Conservation (phyloP, 2,113 vertebrate genomes). For the Coturnix japonica region DNA sequence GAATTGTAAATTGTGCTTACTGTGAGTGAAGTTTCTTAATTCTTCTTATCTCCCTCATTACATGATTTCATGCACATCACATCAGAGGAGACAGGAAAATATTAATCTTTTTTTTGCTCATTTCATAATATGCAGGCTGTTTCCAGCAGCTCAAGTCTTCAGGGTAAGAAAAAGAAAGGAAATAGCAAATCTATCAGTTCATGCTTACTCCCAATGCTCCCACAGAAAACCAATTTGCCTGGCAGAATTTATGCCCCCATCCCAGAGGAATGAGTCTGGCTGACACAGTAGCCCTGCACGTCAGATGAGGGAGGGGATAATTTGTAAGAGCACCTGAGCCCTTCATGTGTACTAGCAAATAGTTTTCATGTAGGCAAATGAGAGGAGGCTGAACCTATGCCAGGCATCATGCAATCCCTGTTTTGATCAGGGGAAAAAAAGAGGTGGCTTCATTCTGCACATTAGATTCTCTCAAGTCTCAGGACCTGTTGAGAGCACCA, state of each 20-base stretch:
- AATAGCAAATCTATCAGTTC: neutral
- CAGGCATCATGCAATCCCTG: neutral
- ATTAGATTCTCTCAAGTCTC: neutral
- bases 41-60: neutral
- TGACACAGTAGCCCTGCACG: neutral
- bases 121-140: neutral
- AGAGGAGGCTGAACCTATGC: neutral
- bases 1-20: neutral
- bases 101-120: neutral
- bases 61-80: neutral
- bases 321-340: neutral
- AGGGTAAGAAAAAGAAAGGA: neutral
- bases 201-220: neutral
- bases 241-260: neutral
- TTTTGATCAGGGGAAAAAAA: neutral
- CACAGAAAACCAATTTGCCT: neutral
- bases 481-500: too few relatives aligned
- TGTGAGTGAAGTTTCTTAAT: neutral
- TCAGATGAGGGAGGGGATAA: neutral
- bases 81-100: neutral
- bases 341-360: fast-evolving
- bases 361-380: neutral
- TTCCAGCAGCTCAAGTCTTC: neutral
- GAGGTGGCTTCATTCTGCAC: neutral
- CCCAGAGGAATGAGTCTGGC: neutral